phyloP scores from a whole-genome alignment of 2,797 vertebrate species.

The Chelidonichthys spinosus region DNA sequence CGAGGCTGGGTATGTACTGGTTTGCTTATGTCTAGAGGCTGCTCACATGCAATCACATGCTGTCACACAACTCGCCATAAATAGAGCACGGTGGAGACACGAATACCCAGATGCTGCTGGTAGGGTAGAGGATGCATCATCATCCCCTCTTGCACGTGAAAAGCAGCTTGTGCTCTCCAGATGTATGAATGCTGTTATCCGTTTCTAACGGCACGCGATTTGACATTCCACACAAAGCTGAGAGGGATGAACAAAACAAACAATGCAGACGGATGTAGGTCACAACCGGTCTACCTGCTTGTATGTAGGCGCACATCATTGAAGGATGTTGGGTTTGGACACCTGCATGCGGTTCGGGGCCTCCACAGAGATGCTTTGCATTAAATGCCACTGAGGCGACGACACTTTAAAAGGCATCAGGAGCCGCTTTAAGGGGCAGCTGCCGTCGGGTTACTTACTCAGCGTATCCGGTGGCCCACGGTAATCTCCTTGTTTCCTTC shows the following conservation, averaged over 20 bases:
- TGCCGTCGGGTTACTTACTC: slow-evolving; percentile 87
- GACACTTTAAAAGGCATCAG: not conserved
- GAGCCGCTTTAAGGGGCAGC: slow-evolving; percentile 54
- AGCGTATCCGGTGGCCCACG: slow-evolving; percentile 96
- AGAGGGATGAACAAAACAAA: not conserved
- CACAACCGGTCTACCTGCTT: slow-evolving; percentile 74
- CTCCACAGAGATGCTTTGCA: not conserved
- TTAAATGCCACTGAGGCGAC: not conserved
- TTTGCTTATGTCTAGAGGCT: not conserved
- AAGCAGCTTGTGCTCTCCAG: slow-evolving; percentile 27
- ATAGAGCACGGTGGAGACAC: slow-evolving; percentile 21
- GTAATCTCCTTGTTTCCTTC: slow-evolving; percentile 91
- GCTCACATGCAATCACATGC: slow-evolving; percentile 8
- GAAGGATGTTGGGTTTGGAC: not conserved
- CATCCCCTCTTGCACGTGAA: slow-evolving; percentile 40
- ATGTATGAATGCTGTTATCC: slow-evolving; percentile 26
- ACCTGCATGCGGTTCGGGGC: slow-evolving; percentile 29
- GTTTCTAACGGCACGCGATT: slow-evolving; percentile 9
- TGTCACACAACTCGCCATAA: slow-evolving; percentile 17
- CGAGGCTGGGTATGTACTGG: not conserved
- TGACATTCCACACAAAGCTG: not conserved
- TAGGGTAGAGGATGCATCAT: slow-evolving; percentile 20
- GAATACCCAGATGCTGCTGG: slow-evolving; percentile 45
- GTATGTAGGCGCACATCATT: not conserved
- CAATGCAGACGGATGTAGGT: slow-evolving; percentile 16